Evolutionary conservation across 2,113 vertebrate species (phyloP).

Genomic region (Hystrix brachyura): DNA sequence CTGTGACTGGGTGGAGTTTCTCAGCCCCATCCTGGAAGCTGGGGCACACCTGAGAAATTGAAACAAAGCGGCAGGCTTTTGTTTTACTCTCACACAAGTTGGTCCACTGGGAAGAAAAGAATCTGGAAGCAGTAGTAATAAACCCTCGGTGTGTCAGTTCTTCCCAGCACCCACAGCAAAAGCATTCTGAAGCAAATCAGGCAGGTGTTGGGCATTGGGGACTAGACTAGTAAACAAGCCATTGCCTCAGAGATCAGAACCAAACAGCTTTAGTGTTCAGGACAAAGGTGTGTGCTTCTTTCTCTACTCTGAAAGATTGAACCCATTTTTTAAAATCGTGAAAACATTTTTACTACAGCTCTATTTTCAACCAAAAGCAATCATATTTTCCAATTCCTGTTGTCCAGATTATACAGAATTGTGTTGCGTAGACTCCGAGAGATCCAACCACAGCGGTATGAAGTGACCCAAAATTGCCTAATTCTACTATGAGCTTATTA

Average conservation of each 20-base stretch:
- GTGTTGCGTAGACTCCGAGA: background rate
- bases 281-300: background rate
- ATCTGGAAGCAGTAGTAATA: background rate
- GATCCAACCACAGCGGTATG: background rate
- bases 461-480: constrained; percentile 3
- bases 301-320: background rate
- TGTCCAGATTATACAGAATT: background rate
- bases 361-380: background rate
- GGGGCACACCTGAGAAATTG: background rate
- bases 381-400: background rate
- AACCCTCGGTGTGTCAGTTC: background rate
- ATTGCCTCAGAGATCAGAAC: too few species aligned
- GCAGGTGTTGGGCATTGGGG: fast-evolving
- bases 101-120: background rate
- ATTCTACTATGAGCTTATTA: background rate
- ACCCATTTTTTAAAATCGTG: background rate
- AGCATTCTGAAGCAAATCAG: background rate
- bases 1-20: background rate
- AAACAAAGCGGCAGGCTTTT: background rate
- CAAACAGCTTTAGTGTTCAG: background rate
- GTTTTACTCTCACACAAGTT: background rate
- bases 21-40: background rate
- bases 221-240: background rate
- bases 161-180: background rate
- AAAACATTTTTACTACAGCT: background rate